Percentiles rank a stretch among this genome's conserved stretches.
Evolutionary conservation across 2,113 vertebrate species (phyloP).

Genomic region (Chionomys nivalis): DNA sequence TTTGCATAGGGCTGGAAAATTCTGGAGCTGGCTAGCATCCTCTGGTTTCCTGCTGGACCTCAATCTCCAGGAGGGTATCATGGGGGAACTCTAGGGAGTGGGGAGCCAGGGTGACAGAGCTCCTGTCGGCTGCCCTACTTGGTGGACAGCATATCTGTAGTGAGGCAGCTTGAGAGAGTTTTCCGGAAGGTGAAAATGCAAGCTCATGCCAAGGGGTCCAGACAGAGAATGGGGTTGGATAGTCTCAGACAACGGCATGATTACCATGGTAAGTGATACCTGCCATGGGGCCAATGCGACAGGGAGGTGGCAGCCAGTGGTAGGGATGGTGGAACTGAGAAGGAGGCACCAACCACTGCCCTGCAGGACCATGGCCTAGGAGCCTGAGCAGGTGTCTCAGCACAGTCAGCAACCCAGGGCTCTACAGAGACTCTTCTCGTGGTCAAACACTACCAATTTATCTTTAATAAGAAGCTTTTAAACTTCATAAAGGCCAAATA

Average conservation of each 20-base stretch:
- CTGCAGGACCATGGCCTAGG: neutral
- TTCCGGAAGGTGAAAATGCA: neutral
- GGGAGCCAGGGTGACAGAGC: neutral
- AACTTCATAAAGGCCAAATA: neutral
- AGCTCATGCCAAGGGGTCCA: constrained; percentile 35
- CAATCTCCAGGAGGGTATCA: neutral
- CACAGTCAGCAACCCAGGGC: neutral
- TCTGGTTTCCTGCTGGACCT: neutral
- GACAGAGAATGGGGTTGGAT: constrained; percentile 1
- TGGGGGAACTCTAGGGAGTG: too few relatives aligned
- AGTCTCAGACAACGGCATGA: constrained; percentile 32
- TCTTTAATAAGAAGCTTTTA: neutral
- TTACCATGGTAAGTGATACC: constrained; percentile 50
- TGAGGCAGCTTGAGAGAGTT: neutral
- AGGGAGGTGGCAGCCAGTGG: neutral
- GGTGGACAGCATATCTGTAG: neutral
- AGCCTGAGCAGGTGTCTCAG: neutral
- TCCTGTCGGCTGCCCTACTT: neutral
- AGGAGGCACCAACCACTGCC: neutral
- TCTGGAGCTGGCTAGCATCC: neutral
- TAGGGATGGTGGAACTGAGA: neutral
- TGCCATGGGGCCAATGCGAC: neutral
- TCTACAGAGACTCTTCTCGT: neutral
- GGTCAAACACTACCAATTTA: neutral
- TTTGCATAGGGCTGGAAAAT: neutral